These are phyloP conservation scores for Drosophila mimica DNA, from an alignment of 2,888 invertebrate genomes.

Conservation along the genomic window DNA sequence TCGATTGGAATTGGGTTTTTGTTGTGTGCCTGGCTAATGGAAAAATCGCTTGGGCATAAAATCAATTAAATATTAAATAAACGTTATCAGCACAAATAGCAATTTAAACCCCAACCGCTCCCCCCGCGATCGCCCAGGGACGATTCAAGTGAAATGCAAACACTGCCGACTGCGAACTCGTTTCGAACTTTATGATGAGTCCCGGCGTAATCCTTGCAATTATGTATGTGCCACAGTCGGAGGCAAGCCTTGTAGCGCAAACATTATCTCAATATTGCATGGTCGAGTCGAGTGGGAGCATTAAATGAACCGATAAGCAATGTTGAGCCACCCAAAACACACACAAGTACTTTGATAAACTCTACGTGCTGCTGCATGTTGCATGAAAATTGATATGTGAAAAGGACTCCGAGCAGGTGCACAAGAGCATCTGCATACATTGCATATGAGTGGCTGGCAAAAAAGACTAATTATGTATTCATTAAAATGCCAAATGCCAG, in stretches of 20 bases:
- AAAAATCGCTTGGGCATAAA: conserved; percentile 65
- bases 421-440: conserved; percentile 22
- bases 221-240: conserved; percentile 44
- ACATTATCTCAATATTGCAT: conserved; percentile 76
- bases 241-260: conserved; percentile 39
- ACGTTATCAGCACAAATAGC: conserved; percentile 73
- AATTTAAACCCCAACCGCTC: conserved; percentile 40
- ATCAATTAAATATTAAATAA: conserved; percentile 80
- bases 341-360: conserved; percentile 12
- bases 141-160: conserved; percentile 63
- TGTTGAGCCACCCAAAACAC: conserved; percentile 29
- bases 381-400: conserved; percentile 64
- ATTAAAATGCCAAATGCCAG: conserved; percentile 77
- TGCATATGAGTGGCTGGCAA: conserved; percentile 56
- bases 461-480: conserved; percentile 81
- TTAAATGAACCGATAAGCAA: conserved; percentile 66
- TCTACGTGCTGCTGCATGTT: conserved; percentile 67
- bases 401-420: conserved; percentile 68
- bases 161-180: conserved; percentile 41
- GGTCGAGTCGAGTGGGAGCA: conserved; percentile 30
- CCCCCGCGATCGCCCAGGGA: neutral
- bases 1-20: conserved; percentile 22
- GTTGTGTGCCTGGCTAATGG: conserved; percentile 56
- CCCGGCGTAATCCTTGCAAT: conserved; percentile 70
- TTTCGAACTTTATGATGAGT: conserved; percentile 62